Evolutionary conservation across 2,888 invertebrate species (phyloP).

Genomic region (Eurytoma adleriae): DNA sequence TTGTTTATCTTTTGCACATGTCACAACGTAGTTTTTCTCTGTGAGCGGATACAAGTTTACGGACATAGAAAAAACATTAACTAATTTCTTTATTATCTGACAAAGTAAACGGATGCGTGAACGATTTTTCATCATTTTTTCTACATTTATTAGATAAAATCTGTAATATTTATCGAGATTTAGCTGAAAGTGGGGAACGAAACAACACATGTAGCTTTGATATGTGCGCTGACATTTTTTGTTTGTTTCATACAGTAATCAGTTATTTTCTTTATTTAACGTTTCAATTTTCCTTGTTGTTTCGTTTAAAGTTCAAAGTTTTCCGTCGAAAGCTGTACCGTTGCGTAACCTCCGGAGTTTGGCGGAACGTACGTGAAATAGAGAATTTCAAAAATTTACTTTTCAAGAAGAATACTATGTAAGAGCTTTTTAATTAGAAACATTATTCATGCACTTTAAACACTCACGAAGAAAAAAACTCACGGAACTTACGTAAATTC

Average conservation of each 20-base stretch:
- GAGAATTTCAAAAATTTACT: constrained; percentile 40
- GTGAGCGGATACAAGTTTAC: constrained; percentile 7
- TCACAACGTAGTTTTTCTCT: constrained; percentile 25
- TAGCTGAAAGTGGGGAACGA: constrained; percentile 29
- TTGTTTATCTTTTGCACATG: constrained; percentile 14
- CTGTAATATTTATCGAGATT: constrained; percentile 58
- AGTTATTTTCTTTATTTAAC: too few relatives aligned
- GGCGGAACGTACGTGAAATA: constrained; percentile 27
- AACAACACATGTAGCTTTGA: constrained; percentile 25
- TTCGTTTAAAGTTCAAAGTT: constrained; percentile 15
- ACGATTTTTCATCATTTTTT: constrained; percentile 4
- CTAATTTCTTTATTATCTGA: not conserved
- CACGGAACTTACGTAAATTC: constrained; percentile 31
- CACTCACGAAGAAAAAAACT: constrained; percentile 31
- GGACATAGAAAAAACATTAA: constrained; percentile 12
- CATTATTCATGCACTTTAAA: constrained; percentile 42
- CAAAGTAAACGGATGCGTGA: constrained; percentile 19
- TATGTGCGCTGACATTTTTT: constrained; percentile 21
- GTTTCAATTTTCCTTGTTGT: constrained; percentile 18
- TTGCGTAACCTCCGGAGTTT: constrained; percentile 21
- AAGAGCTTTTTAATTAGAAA: constrained; percentile 31
- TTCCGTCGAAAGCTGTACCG: constrained; percentile 37
- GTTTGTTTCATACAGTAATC: too few relatives aligned
- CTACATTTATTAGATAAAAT: constrained; percentile 55
- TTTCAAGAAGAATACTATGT: constrained; percentile 32